Evolutionary conservation across 2,797 vertebrate species (phyloP).

Genomic region (Poecilia wingei): DNA sequence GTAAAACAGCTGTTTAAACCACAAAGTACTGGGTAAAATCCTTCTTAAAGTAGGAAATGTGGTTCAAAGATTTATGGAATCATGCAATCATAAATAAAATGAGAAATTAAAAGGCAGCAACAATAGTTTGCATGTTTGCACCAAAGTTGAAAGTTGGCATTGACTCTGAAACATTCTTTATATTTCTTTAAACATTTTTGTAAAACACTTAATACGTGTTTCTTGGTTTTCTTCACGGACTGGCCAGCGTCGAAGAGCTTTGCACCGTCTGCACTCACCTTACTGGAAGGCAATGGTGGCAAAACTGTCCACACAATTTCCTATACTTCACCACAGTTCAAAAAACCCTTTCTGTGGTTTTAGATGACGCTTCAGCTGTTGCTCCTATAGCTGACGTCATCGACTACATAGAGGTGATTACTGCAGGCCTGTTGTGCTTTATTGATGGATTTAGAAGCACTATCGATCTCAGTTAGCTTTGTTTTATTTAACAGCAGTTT

Average conservation of each 20-base stretch:
- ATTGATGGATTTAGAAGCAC: neutral
- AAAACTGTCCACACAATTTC: neutral
- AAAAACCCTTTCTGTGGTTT: neutral
- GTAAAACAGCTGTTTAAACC: neutral
- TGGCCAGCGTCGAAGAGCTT: neutral
- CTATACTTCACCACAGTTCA: neutral
- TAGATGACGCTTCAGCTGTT: neutral
- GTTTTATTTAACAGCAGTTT: slow-evolving; percentile 1
- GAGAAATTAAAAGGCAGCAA: neutral
- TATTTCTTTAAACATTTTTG: neutral
- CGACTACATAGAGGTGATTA: neutral
- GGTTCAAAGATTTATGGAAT: neutral
- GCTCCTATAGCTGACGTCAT: neutral
- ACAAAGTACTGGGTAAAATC: neutral
- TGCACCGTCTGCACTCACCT: neutral
- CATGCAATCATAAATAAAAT: neutral
- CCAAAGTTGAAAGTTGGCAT: neutral
- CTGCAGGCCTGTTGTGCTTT: neutral
- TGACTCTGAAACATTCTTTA: neutral
- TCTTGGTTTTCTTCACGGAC: neutral
- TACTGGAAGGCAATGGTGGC: neutral
- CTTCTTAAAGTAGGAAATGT: neutral
- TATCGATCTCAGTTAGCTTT: neutral
- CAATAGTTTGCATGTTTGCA: neutral
- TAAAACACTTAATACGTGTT: neutral